phyloP scores from a whole-genome alignment of 2,888 invertebrate genomes.

The Drosophila setosimentum region DNA sequence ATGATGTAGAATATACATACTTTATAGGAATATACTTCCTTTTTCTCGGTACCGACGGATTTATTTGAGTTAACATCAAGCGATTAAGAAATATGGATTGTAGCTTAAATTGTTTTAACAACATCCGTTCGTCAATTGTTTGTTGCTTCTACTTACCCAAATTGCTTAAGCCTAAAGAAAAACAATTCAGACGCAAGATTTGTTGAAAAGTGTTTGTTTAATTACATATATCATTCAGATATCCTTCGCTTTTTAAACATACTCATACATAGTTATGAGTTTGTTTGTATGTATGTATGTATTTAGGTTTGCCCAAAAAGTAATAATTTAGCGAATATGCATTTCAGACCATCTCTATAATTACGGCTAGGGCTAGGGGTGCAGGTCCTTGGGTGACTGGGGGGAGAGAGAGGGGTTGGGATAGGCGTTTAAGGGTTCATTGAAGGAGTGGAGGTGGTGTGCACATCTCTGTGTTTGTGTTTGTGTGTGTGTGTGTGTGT shows the following conservation, averaged over 20 bases:
- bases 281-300: slow-evolving; percentile 17
- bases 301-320: slow-evolving; percentile 24
- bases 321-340: slow-evolving; percentile 34
- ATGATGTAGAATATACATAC: fast-evolving
- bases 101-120: neutral
- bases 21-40: neutral
- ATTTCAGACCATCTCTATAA: slow-evolving; percentile 60
- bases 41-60: no score
- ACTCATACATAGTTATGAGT: slow-evolving; percentile 40
- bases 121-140: neutral
- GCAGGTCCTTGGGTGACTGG: neutral
- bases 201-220: slow-evolving; percentile 64
- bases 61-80: neutral
- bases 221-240: slow-evolving; percentile 64
- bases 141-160: slow-evolving; percentile 7
- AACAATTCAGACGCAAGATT: neutral
- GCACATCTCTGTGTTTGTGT: slow-evolving; percentile 3
- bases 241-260: slow-evolving; percentile 59
- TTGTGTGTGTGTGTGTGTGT: slow-evolving; percentile 19
- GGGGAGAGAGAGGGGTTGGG: neutral
- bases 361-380: slow-evolving; percentile 34
- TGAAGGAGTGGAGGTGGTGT: slow-evolving; percentile 18
- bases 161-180: neutral
- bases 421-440: neutral
- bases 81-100: neutral